Evolutionary conservation across 2,113 vertebrate genomes (phyloP).

Genomic region (Xenus cinereus): DNA sequence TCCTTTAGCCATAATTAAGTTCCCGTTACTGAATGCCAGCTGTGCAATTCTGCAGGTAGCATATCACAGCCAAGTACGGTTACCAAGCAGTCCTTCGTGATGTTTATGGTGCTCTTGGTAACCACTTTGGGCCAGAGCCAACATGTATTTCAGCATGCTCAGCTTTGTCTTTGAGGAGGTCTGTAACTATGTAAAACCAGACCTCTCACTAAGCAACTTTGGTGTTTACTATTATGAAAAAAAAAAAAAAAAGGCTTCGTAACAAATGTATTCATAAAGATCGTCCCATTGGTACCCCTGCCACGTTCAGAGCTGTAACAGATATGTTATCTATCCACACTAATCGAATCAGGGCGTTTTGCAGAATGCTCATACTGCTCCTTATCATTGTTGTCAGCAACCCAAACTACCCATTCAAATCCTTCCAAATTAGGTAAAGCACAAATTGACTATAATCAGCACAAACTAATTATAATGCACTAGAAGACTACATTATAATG

Average conservation of each 20-base stretch:
- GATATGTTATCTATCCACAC: background rate
- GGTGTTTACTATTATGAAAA: background rate
- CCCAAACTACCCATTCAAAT: background rate
- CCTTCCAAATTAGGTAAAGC: background rate
- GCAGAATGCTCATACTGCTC: background rate
- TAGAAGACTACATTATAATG: background rate
- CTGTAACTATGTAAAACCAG: background rate
- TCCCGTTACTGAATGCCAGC: background rate
- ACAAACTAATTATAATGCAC: background rate
- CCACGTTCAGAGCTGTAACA: background rate
- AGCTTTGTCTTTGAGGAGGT: background rate
- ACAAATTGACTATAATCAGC: background rate
- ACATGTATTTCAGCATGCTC: background rate
- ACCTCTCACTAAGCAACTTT: background rate
- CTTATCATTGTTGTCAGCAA: background rate
- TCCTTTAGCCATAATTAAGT: background rate
- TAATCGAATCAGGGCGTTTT: background rate
- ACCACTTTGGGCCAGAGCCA: background rate
- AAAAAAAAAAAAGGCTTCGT: background rate
- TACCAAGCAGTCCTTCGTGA: background rate
- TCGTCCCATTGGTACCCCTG: background rate
- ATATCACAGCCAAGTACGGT: background rate
- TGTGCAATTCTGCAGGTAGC: background rate
- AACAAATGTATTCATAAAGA: background rate
- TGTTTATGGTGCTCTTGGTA: background rate